These are phyloP conservation scores for Hyperoplus immaculatus DNA, from an alignment of 2,797 vertebrate species.

Conservation along the genomic window DNA sequence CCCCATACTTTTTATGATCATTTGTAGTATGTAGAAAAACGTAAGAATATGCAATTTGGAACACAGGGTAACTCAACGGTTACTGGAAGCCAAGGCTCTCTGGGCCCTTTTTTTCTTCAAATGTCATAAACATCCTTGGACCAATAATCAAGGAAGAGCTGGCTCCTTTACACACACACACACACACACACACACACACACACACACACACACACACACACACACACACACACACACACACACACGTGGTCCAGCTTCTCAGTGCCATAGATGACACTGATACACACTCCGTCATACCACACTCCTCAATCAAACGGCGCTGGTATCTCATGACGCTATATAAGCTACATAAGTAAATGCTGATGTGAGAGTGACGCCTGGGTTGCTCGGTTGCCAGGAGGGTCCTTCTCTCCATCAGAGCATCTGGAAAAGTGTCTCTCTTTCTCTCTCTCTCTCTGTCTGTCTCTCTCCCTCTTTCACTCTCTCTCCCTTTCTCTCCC, in stretches of 20 bases:
- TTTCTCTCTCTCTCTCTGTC: conserved; percentile 30
- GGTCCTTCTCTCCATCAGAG: neutral
- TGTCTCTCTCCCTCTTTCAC: conserved; percentile 20
- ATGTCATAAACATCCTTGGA: conserved; percentile 54
- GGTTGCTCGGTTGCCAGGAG: conserved; percentile 36
- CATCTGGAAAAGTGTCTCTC: conserved; percentile 33
- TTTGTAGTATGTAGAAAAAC: too few relatives aligned
- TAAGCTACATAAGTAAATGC: conserved; percentile 51
- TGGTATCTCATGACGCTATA: conserved; percentile 52
- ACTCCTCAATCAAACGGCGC: conserved; percentile 49
- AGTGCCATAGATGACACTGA: conserved; percentile 59
- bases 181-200: conserved; percentile 27
- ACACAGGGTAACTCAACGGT: too few relatives aligned
- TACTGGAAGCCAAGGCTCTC: conserved; percentile 10
- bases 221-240: conserved; percentile 31
- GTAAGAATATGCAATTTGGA: too few relatives aligned
- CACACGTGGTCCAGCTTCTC: conserved; percentile 41
- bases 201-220: conserved; percentile 22
- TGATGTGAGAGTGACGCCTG: conserved; percentile 27
- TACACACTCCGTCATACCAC: conserved; percentile 45
- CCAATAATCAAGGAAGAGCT: conserved; percentile 43
- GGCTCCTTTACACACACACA: conserved; percentile 28
- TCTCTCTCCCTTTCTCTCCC: conserved; percentile 6
- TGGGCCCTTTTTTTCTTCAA: conserved; percentile 39
- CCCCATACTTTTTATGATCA: too few relatives aligned